A percentile compares a stretch with the other conserved stretches of the same genome.
These are phyloP conservation scores for Orchestes rusci DNA, from an alignment of 2,888 invertebrate genomes.

Conservation along the genomic window DNA sequence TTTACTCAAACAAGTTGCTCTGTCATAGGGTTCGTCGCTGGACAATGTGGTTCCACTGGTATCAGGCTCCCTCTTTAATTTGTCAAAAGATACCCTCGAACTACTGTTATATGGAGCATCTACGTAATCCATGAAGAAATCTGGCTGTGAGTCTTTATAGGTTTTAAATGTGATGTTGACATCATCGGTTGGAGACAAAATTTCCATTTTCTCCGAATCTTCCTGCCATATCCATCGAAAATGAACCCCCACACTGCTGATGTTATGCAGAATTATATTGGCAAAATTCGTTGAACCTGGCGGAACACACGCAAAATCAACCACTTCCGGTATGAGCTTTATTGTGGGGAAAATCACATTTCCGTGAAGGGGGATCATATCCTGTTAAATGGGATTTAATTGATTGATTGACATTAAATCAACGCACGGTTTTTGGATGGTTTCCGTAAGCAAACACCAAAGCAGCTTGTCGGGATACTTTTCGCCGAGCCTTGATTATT, in stretches of 20 bases:
- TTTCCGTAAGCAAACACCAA: conserved; percentile 40
- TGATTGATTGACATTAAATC: no score
- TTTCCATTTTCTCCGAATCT: no score
- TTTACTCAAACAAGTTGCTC: conserved; percentile 8
- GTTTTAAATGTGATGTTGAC: no score
- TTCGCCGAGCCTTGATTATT: conserved; percentile 29
- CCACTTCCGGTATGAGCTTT: conserved; percentile 47
- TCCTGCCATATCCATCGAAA: conserved; percentile 39
- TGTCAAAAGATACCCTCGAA: no score
- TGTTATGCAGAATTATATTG: conserved; percentile 48
- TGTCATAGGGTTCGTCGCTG: no score
- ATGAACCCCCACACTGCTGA: conserved; percentile 46
- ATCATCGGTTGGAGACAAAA: no score
- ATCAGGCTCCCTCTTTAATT: neutral
- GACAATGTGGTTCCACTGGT: no score
- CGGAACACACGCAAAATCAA: conserved; percentile 57
- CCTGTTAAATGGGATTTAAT: no score
- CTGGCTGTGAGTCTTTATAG: no score
- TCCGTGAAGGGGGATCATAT: conserved; percentile 54
- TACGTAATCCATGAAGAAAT: no score
- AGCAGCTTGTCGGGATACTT: conserved; percentile 30
- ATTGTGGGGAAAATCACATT: conserved; percentile 64
- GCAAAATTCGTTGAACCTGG: conserved; percentile 44
- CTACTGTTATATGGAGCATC: no score
- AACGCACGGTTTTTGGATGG: conserved; percentile 41